Evolutionary conservation across 2,113 vertebrate species (phyloP).

Genomic region (Pelvicachromis taeniatus): DNA sequence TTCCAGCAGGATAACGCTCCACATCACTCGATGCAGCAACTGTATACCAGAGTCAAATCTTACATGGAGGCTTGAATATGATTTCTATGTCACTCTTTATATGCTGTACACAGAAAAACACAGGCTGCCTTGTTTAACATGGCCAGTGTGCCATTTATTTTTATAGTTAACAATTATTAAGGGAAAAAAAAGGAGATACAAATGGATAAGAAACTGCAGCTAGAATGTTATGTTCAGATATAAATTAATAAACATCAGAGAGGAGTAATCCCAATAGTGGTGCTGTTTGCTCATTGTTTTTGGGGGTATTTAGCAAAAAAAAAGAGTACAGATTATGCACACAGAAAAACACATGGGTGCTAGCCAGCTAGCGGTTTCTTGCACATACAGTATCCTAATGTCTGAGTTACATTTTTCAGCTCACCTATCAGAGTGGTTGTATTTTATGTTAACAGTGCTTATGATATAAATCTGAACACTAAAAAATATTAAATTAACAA

Average conservation of each 20-base stretch:
- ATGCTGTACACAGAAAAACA: not conserved
- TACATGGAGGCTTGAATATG: not conserved
- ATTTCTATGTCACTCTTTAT: not conserved
- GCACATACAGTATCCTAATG: not conserved
- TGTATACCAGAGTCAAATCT: not conserved
- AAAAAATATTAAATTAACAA: not conserved
- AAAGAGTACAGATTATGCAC: not conserved
- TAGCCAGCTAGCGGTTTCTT: slow-evolving; percentile 44
- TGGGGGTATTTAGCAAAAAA: not conserved
- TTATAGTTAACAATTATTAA: not conserved
- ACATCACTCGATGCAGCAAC: not conserved
- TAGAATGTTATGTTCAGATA: not conserved
- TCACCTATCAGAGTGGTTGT: not conserved
- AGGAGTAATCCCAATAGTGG: not conserved
- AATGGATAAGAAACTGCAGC: not conserved
- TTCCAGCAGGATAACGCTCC: not conserved
- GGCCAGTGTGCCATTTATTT: not conserved
- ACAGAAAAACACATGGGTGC: not conserved
- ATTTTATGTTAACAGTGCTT: not conserved
- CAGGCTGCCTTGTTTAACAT: not conserved
- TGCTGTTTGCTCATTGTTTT: not conserved
- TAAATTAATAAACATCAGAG: not conserved
- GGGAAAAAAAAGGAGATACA: not conserved
- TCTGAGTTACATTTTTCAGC: not conserved
- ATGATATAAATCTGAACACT: not conserved